Percentiles rank a stretch among this genome's conserved stretches.
phyloP scores from a whole-genome alignment of 2,797 vertebrate species.

The Sciurus vulgaris region DNA sequence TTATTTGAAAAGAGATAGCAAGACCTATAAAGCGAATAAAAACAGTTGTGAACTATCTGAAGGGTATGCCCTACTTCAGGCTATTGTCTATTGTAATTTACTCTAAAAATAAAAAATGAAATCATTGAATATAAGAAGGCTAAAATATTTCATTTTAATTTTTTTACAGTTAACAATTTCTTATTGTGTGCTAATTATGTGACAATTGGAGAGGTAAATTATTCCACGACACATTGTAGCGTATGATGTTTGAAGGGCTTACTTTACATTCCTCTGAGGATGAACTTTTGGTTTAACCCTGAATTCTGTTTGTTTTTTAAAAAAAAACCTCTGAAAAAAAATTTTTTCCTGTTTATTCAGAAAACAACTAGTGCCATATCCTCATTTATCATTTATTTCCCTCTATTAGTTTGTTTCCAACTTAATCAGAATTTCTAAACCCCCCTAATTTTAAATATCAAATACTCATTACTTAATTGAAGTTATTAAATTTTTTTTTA shows the following conservation, averaged over 20 bases:
- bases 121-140: not conserved
- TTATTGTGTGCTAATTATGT: not conserved
- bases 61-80: not conserved
- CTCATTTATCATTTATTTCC: not conserved
- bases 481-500: not conserved
- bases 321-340: not conserved
- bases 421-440: not conserved
- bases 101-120: slow-evolving; percentile 8
- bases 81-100: not conserved
- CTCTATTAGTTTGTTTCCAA: not conserved
- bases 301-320: not conserved
- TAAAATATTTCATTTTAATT: slow-evolving; percentile 10
- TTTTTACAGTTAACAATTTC: not conserved
- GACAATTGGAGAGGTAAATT: not conserved
- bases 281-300: not conserved
- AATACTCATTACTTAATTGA: not conserved
- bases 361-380: not conserved
- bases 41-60: not conserved
- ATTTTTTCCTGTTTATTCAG: not conserved
- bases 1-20: not conserved
- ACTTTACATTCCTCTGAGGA: slow-evolving; percentile 17
- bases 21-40: slow-evolving; percentile 5
- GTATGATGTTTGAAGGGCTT: not conserved
- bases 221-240: not conserved
- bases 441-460: not conserved